Evolutionary conservation across 2,113 vertebrate genomes (phyloP).

Genomic region (Hydrolagus affinis): DNA sequence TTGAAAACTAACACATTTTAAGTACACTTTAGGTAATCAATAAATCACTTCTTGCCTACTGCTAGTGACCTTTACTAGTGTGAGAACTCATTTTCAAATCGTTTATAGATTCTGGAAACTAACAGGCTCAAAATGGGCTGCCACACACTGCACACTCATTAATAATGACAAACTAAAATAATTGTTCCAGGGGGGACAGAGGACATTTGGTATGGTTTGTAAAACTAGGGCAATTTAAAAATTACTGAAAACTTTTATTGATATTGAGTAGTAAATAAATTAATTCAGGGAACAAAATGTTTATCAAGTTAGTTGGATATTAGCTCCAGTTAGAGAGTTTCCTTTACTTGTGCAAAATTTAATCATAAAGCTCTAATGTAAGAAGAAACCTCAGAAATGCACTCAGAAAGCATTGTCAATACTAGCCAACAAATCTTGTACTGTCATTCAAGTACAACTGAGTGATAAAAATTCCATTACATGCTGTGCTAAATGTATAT

Average conservation of each 20-base stretch:
- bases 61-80: not conserved
- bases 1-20: slow-evolving; percentile 26
- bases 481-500: not conserved
- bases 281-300: not conserved
- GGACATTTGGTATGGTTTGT: not conserved
- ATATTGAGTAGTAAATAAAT: not conserved
- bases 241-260: not conserved
- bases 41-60: slow-evolving; percentile 1
- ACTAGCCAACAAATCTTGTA: too few species aligned
- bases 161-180: not conserved
- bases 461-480: not conserved
- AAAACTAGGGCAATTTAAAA: not conserved
- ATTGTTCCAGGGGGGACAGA: too few species aligned
- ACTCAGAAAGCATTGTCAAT: too few species aligned
- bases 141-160: not conserved
- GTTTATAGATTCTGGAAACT: not conserved
- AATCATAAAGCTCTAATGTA: too few species aligned
- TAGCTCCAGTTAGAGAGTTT: too few species aligned
- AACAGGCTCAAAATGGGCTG: not conserved
- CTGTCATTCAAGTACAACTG: too few species aligned
- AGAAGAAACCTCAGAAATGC: too few species aligned
- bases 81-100: not conserved
- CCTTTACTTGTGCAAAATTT: too few species aligned
- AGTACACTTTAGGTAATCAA: slow-evolving; percentile 13
- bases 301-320: too few species aligned